These are phyloP conservation scores for Athripsodes cinereus DNA, from an alignment of 2,888 invertebrate genomes.

Conservation along the genomic window DNA sequence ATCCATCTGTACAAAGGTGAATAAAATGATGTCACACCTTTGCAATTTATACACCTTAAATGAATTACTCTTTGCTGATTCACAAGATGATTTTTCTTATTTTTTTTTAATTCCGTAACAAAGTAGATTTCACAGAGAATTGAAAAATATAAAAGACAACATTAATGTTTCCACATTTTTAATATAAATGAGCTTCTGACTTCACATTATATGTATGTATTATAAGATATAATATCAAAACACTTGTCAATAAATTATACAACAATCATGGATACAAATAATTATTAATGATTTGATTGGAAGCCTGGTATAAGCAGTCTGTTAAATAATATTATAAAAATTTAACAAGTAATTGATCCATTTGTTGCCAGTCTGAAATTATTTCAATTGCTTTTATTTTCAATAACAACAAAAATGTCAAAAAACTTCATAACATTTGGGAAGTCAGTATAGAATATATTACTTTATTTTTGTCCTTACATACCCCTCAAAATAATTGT, in stretches of 20 bases:
- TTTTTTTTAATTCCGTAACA: too few relatives aligned
- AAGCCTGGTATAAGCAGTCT: conserved; percentile 21
- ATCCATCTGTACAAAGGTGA: too few relatives aligned
- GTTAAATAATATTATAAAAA: too few relatives aligned
- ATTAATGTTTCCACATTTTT: conserved; percentile 15
- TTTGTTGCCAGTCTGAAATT: neutral
- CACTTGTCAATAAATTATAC: conserved; percentile 17
- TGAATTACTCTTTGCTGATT: too few relatives aligned
- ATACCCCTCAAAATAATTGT: too few relatives aligned
- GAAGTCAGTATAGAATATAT: too few relatives aligned
- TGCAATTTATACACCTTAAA: too few relatives aligned
- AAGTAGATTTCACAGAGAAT: too few relatives aligned
- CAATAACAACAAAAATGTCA: neutral
- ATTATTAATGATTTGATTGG: conserved; percentile 15
- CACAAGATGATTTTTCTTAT: too few relatives aligned
- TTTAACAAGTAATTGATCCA: neutral
- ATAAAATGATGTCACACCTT: too few relatives aligned
- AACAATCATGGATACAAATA: conserved; percentile 18
- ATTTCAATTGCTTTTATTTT: neutral
- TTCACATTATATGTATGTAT: too few relatives aligned
- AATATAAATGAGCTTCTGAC: conserved; percentile 24
- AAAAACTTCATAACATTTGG: neutral
- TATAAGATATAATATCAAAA: conserved; percentile 22
- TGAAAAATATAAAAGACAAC: conserved; percentile 5
- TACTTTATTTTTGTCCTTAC: too few relatives aligned